Evolutionary conservation across 2,888 invertebrate species (phyloP), one percentile per base, ranked within the genome.

Genomic region (Malacosoma neustria): DNA sequence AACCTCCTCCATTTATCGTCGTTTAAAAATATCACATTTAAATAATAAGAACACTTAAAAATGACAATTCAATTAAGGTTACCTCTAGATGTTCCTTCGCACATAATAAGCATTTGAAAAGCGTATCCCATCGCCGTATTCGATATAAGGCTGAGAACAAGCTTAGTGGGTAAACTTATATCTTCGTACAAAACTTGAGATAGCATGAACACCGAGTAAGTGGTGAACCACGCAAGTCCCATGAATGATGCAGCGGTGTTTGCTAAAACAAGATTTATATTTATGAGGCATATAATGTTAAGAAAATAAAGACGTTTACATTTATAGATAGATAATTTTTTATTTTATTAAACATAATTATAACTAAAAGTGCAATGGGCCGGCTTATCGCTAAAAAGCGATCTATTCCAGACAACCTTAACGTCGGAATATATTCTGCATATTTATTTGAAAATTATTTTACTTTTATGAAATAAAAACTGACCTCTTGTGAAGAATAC

Each of bases 61-160:
- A n/a, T n/a, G n/a, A n/a, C n/a, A n/a, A 30, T 11, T 31, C 12
- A 31, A 0, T 22, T 13, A 6, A 33, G 12, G 22, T 12, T 69
- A 89, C 91, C 92, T 80, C 84, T 88, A 50, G 92, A 91, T 14
- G 89, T 89, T 29, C 93, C 90, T 77, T 94, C 94, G 58, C 90
- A 92, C 77, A 91, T 90, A 29, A 93, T 79, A 34, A 95, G 89
- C 51, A 95, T 84, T 65, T 92, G 91, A 43, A 93, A 90, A 1
- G 93, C 94, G 56, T 91, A 92, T 1, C 92, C 92, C 91, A 96
- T 92, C 2, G 92, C 95, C 0, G 93, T 90, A 60, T 96, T 96
- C 1, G 91, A 91, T 43, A 93, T 80, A 5, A 95, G 62, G 59
- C 92, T 90, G 34, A 90, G 79, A 0, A 84, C 42, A 0, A 95